Evolutionary conservation across 2,113 vertebrate species (phyloP).

Genomic region (Microcebus murinus): DNA sequence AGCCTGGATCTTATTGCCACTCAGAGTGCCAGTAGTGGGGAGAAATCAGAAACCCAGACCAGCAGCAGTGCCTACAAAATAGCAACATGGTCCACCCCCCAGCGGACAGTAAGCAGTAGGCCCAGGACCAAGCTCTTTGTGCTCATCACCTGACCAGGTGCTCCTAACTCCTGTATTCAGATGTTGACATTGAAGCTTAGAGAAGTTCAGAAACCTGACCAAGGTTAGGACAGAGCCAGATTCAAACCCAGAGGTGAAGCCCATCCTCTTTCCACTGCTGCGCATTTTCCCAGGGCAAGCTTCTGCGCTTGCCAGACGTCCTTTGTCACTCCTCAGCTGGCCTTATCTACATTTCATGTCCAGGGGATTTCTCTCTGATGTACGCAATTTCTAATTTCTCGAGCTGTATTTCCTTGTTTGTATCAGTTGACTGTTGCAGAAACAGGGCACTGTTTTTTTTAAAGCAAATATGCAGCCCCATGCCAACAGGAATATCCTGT

Average conservation of each 20-base stretch:
- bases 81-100: not conserved
- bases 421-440: slow-evolving; percentile 81
- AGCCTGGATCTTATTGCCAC: not conserved
- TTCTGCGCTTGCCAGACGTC: slow-evolving; percentile 62
- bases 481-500: slow-evolving; percentile 90
- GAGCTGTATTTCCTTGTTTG: slow-evolving; percentile 84
- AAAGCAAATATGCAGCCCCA: slow-evolving; percentile 83
- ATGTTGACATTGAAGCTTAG: not conserved
- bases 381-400: slow-evolving; percentile 75
- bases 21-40: not conserved
- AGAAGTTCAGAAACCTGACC: not conserved
- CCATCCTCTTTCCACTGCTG: not conserved
- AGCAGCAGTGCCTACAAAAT: not conserved
- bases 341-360: slow-evolving; percentile 68
- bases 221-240: not conserved
- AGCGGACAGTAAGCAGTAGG: not conserved
- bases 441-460: slow-evolving; percentile 83
- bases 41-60: not conserved
- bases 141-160: not conserved
- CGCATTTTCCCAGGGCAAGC: slow-evolving; percentile 19
- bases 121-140: fast-evolving
- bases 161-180: not conserved
- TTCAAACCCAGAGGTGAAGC: not conserved
- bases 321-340: slow-evolving; percentile 69
- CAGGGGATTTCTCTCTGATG: slow-evolving; percentile 74